Evolutionary conservation across 1,140 invertebrate genomes (phyloP), one percentile per base, ranked within the genome.

Genomic region (Caenorhabditis inopinata): DNA sequence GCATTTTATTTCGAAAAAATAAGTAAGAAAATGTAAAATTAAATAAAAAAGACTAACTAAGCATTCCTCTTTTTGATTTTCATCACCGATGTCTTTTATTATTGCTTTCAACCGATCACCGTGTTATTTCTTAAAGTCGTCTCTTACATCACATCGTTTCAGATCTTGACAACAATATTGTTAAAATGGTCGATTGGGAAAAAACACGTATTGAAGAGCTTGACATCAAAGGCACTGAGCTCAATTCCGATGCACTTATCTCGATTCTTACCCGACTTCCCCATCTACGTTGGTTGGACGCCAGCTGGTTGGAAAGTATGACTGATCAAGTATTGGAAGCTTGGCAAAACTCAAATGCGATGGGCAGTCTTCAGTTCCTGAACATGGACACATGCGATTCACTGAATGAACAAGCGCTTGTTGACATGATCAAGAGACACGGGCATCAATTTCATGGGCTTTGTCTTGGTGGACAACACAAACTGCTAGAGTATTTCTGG

Each of bases 241-340:
- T 99, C 38, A 94, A 93, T 0, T 93, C 94, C 0, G 95, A 98
- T 87, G 96, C 95, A 85, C 90, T 99, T 9, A 93, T 95, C 81
- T 94, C 96, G 87, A 93, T 99, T 91, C 90, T 99, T 0, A 93
- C 93, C 0, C 91, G 95, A 82, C 93, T 97, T 74, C 94, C 94
- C 0, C 92, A 92, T 48, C 91, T 99, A 16, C 91, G 94, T 77
- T 98, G 96, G 90, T 90, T 99, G 1, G 94, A 94, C 48, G 95
- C 96, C 0, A 96, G 96, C 0, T 95, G 98, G 90, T 92, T 96
- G 51, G 98, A 99, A 89, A 96, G 96, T 2, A 97, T 99, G 85
- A 97, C 94, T 84, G 96, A 99, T 89, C 92, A 93, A 53, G 91
- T 97, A 9, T 88, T 98, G 0, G 95, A 95, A 86, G 92, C 93